Percentiles rank a stretch among this genome's conserved stretches.
Conservation (phyloP, 2,113 vertebrate species). For the Eurypyga helias region DNA sequence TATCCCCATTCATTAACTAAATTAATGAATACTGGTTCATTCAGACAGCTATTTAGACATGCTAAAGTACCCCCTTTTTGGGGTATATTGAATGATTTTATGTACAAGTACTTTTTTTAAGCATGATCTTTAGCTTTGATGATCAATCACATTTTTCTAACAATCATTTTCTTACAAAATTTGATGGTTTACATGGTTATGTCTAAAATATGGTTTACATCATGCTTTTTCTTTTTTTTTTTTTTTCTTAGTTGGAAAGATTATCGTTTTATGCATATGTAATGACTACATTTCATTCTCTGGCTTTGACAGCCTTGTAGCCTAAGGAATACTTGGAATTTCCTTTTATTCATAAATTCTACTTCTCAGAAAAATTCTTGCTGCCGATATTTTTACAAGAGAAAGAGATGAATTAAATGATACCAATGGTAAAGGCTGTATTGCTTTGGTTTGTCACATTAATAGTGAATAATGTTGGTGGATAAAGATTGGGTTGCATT, state of each 20-base stretch:
- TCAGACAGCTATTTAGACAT: not conserved
- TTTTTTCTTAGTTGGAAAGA: not conserved
- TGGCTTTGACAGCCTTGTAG: not conserved
- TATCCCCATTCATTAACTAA: not conserved
- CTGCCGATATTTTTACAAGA: conserved; percentile 9
- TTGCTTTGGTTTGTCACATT: conserved; percentile 5
- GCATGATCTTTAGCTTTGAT: not conserved
- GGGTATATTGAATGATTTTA: not conserved
- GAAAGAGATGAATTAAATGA: not conserved
- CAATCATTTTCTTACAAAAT: not conserved
- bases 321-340: not conserved
- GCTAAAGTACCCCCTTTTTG: not conserved
- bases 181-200: not conserved
- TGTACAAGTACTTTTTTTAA: not conserved
- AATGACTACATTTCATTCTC: not conserved
- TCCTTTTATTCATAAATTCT: not conserved
- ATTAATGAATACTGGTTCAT: not conserved
- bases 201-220: not conserved
- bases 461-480: not conserved
- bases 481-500: not conserved
- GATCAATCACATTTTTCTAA: not conserved
- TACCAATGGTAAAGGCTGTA: not conserved
- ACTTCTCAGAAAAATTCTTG: not conserved
- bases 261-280: not conserved
- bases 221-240: not conserved